phyloP scores from a whole-genome alignment of 2,888 invertebrate genomes.

The Hoplodrina ambigua region DNA sequence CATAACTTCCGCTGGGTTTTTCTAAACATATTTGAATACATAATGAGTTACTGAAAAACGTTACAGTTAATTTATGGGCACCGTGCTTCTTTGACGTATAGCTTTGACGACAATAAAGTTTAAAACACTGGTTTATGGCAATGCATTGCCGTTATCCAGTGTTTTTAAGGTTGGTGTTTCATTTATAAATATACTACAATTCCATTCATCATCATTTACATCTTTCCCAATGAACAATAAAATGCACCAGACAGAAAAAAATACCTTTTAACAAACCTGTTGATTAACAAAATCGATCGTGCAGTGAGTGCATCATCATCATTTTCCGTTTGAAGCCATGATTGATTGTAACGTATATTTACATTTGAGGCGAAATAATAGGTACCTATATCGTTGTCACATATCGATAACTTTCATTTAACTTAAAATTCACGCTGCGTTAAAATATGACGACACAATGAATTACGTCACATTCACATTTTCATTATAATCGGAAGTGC shows the following conservation, averaged over 20 bases:
- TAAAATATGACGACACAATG: conserved; percentile 12
- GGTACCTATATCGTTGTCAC: conserved; percentile 27
- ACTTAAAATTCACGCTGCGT: conserved; percentile 17
- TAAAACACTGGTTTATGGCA: too few species aligned
- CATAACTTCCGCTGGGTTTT: conserved; percentile 41
- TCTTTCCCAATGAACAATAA: not conserved
- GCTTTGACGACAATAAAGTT: not conserved
- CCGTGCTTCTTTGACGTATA: not conserved
- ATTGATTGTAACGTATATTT: conserved; percentile 6
- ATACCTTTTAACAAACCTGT: not conserved
- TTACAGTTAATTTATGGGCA: not conserved
- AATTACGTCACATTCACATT: conserved; percentile 4
- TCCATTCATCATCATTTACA: too few species aligned
- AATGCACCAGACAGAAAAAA: conserved; percentile 4
- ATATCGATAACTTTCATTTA: conserved; percentile 45
- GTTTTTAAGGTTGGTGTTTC: too few species aligned
- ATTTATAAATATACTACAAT: too few species aligned
- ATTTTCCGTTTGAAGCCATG: not conserved
- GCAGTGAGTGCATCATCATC: not conserved
- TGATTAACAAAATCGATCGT: conserved; percentile 16
- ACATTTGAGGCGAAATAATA: conserved; percentile 16
- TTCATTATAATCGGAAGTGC: not conserved
- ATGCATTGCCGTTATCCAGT: too few species aligned
- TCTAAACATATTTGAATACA: conserved; percentile 20
- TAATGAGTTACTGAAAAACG: conserved; percentile 5